Base-by-base conservation (phyloP, 2,888 invertebrate species). In the Ptychoptera albimana region DNA sequence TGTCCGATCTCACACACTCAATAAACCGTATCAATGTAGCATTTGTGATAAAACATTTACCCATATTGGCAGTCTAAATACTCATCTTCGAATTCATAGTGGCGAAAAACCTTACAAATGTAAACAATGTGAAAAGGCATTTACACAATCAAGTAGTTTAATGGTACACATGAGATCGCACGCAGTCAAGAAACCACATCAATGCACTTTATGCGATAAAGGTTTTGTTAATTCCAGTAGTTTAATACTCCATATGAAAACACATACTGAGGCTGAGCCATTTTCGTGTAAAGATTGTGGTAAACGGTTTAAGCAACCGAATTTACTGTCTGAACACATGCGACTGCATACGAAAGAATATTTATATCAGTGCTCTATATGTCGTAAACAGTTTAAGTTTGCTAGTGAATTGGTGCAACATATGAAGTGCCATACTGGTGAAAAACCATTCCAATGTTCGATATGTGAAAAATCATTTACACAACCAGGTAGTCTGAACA, bases 371-470 rank as follows among this genome's bases (percentile, higher is more conserved):
- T 63, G 63, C 45, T 58, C 61, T 31, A 61, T 67, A 48, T 64
- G 64, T 42, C 57, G 60, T 3, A 53, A 53, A 39, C 60, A 61
- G 8, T 65, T 63, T 50, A 57, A 61, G 16, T 59, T 59, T 50
- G 61, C 64, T 15, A 60, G 61, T n/a, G 63, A 64, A 50, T 49
- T 65, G 42, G 65, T 65, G 35, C 65, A 65, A 49, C 67, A 67
- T 49, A 66, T 66, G 63, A 65, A 66, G 46, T 58, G 58, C 14
- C 67, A 67, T 44, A 62, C 65, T 54, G 67, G 67, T 10, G 66
- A 66, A 47, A 65, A 66, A 45, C 66, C 66, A 0, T 67, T 64
- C 43, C 61, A 62, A 38, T 65, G 64, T 46, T 62, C 62, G 15
- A 54, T 65, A 31, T 65, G 65, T 48, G 63, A 64, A 52, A 60